Base-by-base conservation (phyloP, 1,140 invertebrate genomes). In the Orchestia grillus region DNA sequence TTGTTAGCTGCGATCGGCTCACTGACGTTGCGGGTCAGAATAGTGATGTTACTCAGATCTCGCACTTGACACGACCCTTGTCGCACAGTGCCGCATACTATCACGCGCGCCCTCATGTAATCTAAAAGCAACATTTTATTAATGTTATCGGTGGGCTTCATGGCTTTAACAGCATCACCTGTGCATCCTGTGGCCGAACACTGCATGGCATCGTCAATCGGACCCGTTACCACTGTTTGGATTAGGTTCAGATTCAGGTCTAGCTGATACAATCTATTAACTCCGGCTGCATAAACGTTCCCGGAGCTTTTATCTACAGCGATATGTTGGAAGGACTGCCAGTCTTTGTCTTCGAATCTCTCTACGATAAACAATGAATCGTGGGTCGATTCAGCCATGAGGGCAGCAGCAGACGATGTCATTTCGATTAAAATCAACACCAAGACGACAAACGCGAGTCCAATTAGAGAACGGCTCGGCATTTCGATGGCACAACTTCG, bases 41-140 rank as follows among this genome's bases (percentile, higher is more conserved):
- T 98, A 44, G 98, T 98, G 96, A 99, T 99, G 98, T 99, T 99
- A 97, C 99, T 98, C 95, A 99, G 97, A 97, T 98, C 98, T 47
- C 99, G 98, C 77, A 99, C 99, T 1, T 98, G 98, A 97, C 99
- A 99, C 96, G 98, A 98, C 28, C 99, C 99, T 97, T 99, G 98
- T 97, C 98, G 99, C 53, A 99, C 97, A 96, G 98, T 99, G 28
- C 99, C 99, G 97, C 99, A 99, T 11, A 98, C 98, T 96, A 99
- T 99, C n/a, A 99, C 98, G 87, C 98, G 98, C 42, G 98, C 98
- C 95, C 98, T 98, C 15, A 98, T 98, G 97, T 99, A 99, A 97
- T 99, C 99, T 96, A 99, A 99, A 77, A 99, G 98, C 96, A 99
- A 98, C 62, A 99, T 99, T 97, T 99, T 99, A 98, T 99, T 99